These are phyloP conservation scores for Acanthopagrus latus DNA, from an alignment of 2,797 vertebrate species.

Conservation along the genomic window DNA sequence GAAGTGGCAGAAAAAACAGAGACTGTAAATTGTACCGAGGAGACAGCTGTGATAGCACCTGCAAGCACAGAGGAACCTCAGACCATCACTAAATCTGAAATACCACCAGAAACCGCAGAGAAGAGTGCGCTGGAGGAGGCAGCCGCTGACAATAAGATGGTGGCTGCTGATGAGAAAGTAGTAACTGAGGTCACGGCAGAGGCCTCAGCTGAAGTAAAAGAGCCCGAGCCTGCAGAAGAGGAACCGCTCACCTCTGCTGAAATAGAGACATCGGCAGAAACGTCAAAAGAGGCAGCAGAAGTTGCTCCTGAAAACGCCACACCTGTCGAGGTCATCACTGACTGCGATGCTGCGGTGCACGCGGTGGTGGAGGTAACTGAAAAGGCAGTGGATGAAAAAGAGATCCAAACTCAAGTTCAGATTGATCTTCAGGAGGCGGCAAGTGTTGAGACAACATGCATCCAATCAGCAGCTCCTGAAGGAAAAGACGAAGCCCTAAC, in stretches of 20 bases:
- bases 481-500: not conserved
- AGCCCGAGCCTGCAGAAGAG: slow-evolving; percentile 37
- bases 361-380: slow-evolving; percentile 66
- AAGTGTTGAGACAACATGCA: not conserved
- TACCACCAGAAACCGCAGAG: not conserved
- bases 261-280: slow-evolving; percentile 13
- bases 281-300: slow-evolving; percentile 8
- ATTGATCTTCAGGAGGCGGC: slow-evolving; percentile 66
- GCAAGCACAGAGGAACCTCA: slow-evolving; percentile 7
- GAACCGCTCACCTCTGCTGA: slow-evolving; percentile 25
- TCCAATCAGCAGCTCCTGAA: slow-evolving; percentile 10
- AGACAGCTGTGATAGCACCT: slow-evolving; percentile 18
- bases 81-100: slow-evolving; percentile 19
- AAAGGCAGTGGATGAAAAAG: slow-evolving; percentile 47
- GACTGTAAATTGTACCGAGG: slow-evolving; percentile 12
- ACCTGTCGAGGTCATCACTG: slow-evolving; percentile 52
- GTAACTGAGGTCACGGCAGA: slow-evolving; percentile 15
- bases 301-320: slow-evolving; percentile 17
- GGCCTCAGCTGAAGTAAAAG: slow-evolving; percentile 15
- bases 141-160: slow-evolving; percentile 16
- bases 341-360: slow-evolving; percentile 47
- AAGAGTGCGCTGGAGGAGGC: slow-evolving; percentile 16
- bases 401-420: slow-evolving; percentile 64
- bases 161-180: slow-evolving; percentile 25
- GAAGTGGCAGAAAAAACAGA: slow-evolving; percentile 23